phyloP scores from a whole-genome alignment of 35 echinoderm and acorn worm species.

The Ptychodera flava region DNA sequence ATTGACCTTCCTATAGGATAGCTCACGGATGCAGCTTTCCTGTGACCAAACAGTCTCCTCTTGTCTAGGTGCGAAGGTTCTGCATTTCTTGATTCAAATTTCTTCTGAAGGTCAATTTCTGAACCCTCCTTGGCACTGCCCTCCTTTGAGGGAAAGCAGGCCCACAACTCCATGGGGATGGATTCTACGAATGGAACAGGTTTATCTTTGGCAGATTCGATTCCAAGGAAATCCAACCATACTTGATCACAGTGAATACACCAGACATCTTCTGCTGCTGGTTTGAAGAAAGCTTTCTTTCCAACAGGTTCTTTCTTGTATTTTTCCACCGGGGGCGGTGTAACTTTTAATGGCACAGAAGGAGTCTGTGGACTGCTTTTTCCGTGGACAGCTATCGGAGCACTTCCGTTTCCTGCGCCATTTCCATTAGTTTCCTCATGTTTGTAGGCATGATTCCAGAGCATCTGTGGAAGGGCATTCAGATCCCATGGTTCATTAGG shows the following conservation, averaged over 20 bases:
- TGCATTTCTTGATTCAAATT: not conserved
- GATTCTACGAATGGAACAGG: not conserved
- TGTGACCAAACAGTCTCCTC: not conserved
- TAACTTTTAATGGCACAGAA: no score
- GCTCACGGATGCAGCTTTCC: not conserved
- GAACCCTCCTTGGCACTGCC: not conserved
- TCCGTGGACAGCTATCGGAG: not conserved
- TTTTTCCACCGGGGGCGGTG: not conserved
- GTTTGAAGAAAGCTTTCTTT: not conserved
- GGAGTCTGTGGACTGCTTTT: no score
- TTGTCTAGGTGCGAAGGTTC: not conserved
- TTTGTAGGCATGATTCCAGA: conserved; percentile 80
- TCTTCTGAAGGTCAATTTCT: not conserved
- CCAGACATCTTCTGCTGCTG: not conserved
- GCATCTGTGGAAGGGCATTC: conserved; percentile 44
- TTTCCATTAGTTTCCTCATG: not conserved
- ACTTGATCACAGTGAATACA: not conserved
- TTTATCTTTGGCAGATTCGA: not conserved
- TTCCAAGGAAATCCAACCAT: not conserved
- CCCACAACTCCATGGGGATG: not conserved
- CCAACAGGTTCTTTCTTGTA: not conserved
- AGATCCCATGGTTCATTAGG: conserved; percentile 41
- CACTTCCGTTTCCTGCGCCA: not conserved
- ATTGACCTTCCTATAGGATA: not conserved
- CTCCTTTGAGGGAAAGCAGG: not conserved